phyloP scores from a whole-genome alignment of 2,113 vertebrate species.

The Actinemys pallida region DNA sequence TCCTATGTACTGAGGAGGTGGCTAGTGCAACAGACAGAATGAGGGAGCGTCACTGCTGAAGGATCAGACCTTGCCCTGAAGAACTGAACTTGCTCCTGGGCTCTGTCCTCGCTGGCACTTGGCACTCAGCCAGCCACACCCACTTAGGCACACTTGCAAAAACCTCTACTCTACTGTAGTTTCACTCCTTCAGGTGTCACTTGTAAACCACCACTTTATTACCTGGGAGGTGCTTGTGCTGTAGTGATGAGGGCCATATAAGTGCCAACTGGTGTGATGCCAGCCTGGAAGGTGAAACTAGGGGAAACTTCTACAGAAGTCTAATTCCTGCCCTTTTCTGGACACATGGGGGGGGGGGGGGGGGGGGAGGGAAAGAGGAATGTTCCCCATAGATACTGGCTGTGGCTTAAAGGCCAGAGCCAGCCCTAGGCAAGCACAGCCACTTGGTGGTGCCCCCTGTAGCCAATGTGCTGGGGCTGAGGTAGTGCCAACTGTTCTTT shows the following conservation, averaged over 20 bases:
- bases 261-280: not conserved
- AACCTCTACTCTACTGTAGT: not conserved
- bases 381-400: not conserved
- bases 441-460: not conserved
- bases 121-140: not conserved
- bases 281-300: not conserved
- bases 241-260: too few species aligned
- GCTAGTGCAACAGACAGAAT: not conserved
- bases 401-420: not conserved
- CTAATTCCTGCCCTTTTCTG: not conserved
- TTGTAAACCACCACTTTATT: not conserved
- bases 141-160: not conserved
- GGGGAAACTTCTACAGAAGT: too few species aligned
- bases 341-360: too few species aligned
- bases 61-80: not conserved
- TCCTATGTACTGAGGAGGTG: not conserved
- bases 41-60: too few species aligned
- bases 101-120: not conserved
- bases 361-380: too few species aligned
- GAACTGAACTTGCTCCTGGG: not conserved
- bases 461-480: too few species aligned
- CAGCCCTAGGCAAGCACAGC: not conserved
- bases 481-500: too few species aligned
- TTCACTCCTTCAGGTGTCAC: not conserved
- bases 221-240: not conserved